Evolutionary conservation across 2,113 vertebrate genomes (phyloP), one percentile per base, ranked within the genome.

Genomic region (Apteryx owenii): DNA sequence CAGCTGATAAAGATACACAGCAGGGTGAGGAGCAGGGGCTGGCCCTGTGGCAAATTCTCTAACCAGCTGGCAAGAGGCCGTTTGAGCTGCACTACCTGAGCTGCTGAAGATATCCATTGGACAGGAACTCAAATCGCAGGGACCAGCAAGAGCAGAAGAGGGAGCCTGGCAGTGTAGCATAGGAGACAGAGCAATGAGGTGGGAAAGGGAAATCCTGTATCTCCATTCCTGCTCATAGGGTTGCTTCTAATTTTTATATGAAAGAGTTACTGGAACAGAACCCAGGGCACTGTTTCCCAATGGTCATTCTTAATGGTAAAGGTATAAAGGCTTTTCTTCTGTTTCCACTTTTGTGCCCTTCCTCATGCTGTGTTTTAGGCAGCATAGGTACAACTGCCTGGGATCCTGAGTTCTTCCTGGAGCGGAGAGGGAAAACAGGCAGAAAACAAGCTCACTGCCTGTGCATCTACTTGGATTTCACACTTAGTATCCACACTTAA

Each of bases 1-100:
- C 36, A 85, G 68, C 25, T 0, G 0, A 38, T 17, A 68, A 72
- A 71, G 9, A 12, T 10, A 44, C 0, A 2, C 33, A 65, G 38
- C 33, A 46, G 28, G 38, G 17, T 38, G 36, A 58, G 40, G 36
- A 79, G 50, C 12, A 61, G 25, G 33, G 40, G 25, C 6, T n/a
- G 22, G 33, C 53, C 29, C n/a, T 64, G 12, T 72, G 36, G 15
- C 25, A 72, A 65, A 16, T 64, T 60, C n/a, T 7, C 26, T 54
- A 9, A 36, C 54, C 4, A 14, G n/a, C 54, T 60, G 46, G 23
- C 10, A 77, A 65, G 33, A 72, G 23, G 5, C 22, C 82, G 26
- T 79, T 42, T 53, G 71, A 83, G 19, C 21, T 8, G 9, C 33
- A 77, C 42, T 36, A 65, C 11, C 15, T 42, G 20, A 81, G 11